Base-by-base conservation (phyloP, 2,888 invertebrate genomes). In the Sinelater perroti region DNA sequence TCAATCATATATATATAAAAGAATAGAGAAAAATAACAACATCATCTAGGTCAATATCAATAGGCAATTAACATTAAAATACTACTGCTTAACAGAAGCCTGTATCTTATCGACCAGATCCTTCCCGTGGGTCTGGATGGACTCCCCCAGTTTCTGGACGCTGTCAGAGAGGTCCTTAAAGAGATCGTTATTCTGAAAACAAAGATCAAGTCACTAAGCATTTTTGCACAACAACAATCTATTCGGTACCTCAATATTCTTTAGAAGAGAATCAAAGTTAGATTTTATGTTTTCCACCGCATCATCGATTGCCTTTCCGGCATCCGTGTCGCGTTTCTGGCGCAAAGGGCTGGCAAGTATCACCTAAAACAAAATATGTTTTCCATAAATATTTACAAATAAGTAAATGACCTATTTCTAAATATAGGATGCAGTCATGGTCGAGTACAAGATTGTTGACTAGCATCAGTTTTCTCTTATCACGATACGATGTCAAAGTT, bases 141-240 rank as follows among this genome's bases (percentile, higher is more conserved):
- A 56, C 6, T 70, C 64, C n/a, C 70, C 68, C 21, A 72, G 64
- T n/a, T 64, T 56, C 20, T 65, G 60, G 11, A 71, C 36, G 0
- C 45, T 49, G 21, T 55, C 51, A 1, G 58, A 52, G 4, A 67
- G 55, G 56, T 72, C 71, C 50, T 66, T 66, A 33, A 64, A 61
- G 11, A 72, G 31, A 31, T 71, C 68, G 49, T 67, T 72, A 8
- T 54, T 55, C 72, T 72, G 44, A 13, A 66, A 66, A 54, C 30
- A 30, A 30, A 3, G 11, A 3, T 10, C 8, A 5, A 30, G 11
- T 11, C 10, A 30, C 10, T 11, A 3, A 3, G 11, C 8, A 2
- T 10, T 28, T 14, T 14, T 3, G 56, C 18, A 18, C 40, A 35
- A 44, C 18, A 18, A 20, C 11, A 33, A 10, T 21, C 20, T 40